Evolutionary conservation across 1,140 invertebrate genomes (phyloP), one percentile per base, ranked within the genome.

Genomic region (Drosophila auraria): DNA sequence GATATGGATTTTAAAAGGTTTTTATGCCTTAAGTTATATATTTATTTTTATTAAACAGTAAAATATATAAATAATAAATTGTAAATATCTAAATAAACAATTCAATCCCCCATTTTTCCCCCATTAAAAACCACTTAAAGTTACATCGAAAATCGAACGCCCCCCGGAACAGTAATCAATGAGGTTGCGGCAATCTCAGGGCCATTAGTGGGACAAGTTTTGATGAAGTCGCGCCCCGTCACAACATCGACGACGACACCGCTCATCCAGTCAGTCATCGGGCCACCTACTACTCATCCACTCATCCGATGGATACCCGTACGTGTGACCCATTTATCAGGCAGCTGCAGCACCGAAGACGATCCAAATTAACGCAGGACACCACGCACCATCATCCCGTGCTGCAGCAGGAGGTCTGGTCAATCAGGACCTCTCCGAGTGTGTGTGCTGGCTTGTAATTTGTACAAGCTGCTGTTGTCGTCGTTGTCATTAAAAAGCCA

Each of bases 401-500:
- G 56, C 61, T 57, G 61, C 36, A 15, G 42, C n/a, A 42, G 47
- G 36, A 51, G 77, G 65, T 71, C 49, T 70, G 78, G 78, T 84
- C 84, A 87, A 87, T 87, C 86, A 90, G 51, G 70, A 73, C 61
- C 69, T 56, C 64, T 3, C 42, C 53, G 25, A 51, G 44, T 71
- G 62, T 81, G 59, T 79, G 75, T 79, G 77, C 64, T 64, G 50
- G 77, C 78, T 65, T 80, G 78, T 86, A 90, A 90, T 90, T 89
- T 90, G 86, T 82, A 80, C 86, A 90, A 90, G 86, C 87, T 90
- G 86, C 86, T 90, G 87, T 90, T 90, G 86, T 91, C 86, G 86
- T 90, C 86, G 86, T 86, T 80, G 86, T 90, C 86, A 90, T 90
- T 90, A 90, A 90, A 90, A 90, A 91, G 79, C 82, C 86, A 90